These are phyloP conservation scores for Porites evermanni DNA, from an alignment of 92 coral and sea anemone species.

Conservation along the genomic window DNA sequence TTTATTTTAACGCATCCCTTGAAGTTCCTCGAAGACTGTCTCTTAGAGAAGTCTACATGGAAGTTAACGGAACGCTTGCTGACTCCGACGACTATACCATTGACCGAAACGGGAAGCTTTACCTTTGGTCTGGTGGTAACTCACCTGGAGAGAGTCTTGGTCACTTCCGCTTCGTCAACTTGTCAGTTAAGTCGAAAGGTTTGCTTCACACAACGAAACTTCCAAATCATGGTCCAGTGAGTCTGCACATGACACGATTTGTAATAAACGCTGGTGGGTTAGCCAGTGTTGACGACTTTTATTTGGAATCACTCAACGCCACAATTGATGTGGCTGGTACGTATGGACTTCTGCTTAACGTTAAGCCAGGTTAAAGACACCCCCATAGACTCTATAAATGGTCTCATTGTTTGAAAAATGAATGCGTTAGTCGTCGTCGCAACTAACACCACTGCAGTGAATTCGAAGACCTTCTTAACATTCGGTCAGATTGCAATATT, in stretches of 20 bases:
- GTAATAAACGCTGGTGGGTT: conserved; percentile 93
- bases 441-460: too few relatives aligned
- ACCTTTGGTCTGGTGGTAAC: conserved; percentile 93
- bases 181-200: conserved; percentile 92
- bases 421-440: too few relatives aligned
- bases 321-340: conserved; percentile 98
- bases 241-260: conserved; percentile 71
- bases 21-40: conserved; percentile 89
- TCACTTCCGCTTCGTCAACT: conserved; percentile 87
- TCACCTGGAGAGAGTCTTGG: conserved; percentile 82
- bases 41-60: conserved; percentile 94
- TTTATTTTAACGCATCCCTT: conserved; percentile 79
- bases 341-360: too few relatives aligned
- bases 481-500: too few relatives aligned
- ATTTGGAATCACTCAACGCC: conserved; percentile 70
- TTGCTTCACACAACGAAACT: conserved; percentile 81
- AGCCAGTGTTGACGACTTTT: conserved; percentile 79
- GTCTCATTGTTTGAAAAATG: too few relatives aligned
- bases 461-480: too few relatives aligned
- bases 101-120: conserved; percentile 89
- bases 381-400: too few relatives aligned
- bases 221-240: conserved; percentile 80
- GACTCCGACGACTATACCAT: conserved; percentile 96
- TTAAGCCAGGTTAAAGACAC: too few relatives aligned
- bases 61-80: conserved; percentile 91